A percentile compares a stretch with the other conserved stretches of the same genome.
Conservation (phyloP, 2,797 vertebrate genomes). For the Spinus pinus region DNA sequence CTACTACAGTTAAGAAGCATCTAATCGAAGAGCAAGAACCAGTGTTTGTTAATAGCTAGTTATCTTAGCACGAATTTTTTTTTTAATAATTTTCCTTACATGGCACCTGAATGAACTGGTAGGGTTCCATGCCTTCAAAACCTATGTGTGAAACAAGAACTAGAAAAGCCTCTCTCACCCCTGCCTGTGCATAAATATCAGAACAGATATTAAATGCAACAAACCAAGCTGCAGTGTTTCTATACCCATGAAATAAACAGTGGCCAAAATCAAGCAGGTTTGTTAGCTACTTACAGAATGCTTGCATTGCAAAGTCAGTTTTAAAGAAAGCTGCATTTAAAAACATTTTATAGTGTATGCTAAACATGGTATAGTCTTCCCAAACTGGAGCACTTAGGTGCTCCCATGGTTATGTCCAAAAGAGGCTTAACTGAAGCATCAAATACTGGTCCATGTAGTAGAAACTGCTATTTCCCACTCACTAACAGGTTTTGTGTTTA, state of each 20-base stretch:
- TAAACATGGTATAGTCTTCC: neutral
- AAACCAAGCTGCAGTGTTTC: neutral
- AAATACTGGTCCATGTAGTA: neutral
- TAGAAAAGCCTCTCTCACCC: neutral
- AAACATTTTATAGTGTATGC: neutral
- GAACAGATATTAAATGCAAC: neutral
- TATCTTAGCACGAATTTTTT: neutral
- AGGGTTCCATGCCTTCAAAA: neutral
- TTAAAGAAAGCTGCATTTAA: neutral
- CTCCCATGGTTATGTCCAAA: neutral
- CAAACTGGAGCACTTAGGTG: neutral
- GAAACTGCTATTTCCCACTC: neutral
- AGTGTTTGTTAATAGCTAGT: neutral
- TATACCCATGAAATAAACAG: neutral
- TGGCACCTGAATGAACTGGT: neutral
- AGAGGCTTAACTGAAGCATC: neutral
- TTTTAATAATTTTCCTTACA: neutral
- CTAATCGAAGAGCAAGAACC: neutral
- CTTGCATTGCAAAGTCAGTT: neutral
- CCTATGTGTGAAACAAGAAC: neutral
- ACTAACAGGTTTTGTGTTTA: neutral
- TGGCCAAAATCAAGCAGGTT: neutral
- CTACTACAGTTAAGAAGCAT: neutral
- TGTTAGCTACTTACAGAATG: neutral
- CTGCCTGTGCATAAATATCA: neutral